phyloP scores from a whole-genome alignment of 2,113 vertebrate genomes.

The Grantiella picta region DNA sequence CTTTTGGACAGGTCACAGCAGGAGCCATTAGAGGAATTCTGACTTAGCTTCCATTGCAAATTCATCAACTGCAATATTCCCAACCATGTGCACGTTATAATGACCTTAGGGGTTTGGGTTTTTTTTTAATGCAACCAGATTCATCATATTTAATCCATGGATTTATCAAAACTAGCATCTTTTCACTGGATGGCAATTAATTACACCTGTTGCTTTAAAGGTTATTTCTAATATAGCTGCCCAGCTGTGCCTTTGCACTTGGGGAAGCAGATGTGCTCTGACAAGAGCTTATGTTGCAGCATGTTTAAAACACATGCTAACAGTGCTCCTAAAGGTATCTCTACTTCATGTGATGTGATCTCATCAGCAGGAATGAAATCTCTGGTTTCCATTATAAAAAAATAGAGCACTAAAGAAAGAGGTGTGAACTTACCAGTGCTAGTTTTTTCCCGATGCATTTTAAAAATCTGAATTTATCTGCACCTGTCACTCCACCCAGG shows the following conservation, averaged over 20 bases:
- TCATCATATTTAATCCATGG: not conserved
- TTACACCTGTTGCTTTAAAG: not conserved
- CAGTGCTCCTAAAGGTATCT: not conserved
- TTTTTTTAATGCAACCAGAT: not conserved
- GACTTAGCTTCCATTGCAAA: not conserved
- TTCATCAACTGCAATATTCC: not conserved
- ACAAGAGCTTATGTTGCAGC: not conserved
- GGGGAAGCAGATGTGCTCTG: not conserved
- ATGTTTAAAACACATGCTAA: not conserved
- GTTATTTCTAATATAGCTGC: not conserved
- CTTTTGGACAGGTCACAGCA: not conserved
- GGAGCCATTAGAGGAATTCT: not conserved
- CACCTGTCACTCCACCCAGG: conserved; percentile 72
- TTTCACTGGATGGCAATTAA: not conserved
- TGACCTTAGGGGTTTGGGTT: not conserved
- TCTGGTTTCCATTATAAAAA: not conserved
- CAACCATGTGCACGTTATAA: not conserved
- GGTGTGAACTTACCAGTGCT: conserved; percentile 80
- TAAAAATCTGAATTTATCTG: conserved; percentile 86
- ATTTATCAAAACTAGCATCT: not conserved
- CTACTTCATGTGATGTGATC: not conserved
- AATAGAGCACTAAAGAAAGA: not conserved
- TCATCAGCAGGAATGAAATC: not conserved
- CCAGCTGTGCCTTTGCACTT: not conserved
- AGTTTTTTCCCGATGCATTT: conserved; percentile 90